Evolutionary conservation across 2,888 invertebrate genomes (phyloP).

Genomic region (Unio pictorum): DNA sequence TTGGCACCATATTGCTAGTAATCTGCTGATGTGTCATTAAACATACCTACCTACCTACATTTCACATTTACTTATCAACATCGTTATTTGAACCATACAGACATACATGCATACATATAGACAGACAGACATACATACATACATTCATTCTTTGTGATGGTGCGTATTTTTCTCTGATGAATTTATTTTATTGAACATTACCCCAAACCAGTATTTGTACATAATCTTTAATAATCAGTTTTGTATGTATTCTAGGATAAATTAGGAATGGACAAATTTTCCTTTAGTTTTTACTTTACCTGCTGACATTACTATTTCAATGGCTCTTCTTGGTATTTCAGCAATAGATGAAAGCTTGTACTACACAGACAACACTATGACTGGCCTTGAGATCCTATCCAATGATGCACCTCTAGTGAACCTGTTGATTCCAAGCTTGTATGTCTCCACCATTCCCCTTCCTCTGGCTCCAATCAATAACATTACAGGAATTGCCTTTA

Average conservation of each 20-base stretch:
- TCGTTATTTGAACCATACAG: too few species aligned
- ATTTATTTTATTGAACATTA: too few species aligned
- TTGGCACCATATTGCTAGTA: too few species aligned
- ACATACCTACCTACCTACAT: too few species aligned
- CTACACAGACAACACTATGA: conserved; percentile 34
- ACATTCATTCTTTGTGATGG: too few species aligned
- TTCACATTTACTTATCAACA: too few species aligned
- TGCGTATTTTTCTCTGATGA: too few species aligned
- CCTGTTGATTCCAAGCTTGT: conserved; percentile 34
- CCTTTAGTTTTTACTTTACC: not conserved
- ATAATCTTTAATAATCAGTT: not conserved
- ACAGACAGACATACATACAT: too few species aligned
- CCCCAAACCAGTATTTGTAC: not conserved
- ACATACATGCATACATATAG: too few species aligned
- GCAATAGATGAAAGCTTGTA: conserved; percentile 52
- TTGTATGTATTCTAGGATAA: not conserved
- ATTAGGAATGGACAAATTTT: not conserved
- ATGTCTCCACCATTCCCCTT: conserved; percentile 48
- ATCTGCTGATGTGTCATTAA: too few species aligned
- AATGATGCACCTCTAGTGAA: conserved; percentile 54
- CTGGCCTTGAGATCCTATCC: conserved; percentile 41
- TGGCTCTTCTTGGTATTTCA: conserved; percentile 20
- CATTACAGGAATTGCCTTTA: conserved; percentile 59
- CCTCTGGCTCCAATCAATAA: conserved; percentile 45
- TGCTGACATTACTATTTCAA: not conserved